Evolutionary conservation across 2,888 invertebrate species (phyloP).

Genomic region (Blastobasis lacticolella): DNA sequence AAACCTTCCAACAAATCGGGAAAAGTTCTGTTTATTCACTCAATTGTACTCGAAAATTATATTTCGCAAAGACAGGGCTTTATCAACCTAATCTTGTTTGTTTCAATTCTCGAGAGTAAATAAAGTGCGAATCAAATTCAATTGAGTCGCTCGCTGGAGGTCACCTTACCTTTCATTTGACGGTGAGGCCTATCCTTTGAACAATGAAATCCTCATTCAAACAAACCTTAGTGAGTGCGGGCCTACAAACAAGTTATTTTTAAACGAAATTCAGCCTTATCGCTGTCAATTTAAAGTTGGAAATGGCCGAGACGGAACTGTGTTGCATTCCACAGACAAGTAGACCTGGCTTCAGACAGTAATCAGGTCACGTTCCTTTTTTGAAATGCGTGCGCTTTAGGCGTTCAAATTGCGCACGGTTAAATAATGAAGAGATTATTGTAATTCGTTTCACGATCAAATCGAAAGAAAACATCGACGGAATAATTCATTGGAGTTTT

Average conservation of each 20-base stretch:
- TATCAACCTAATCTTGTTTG: no score
- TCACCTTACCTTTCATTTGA: constrained; percentile 30
- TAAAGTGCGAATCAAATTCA: constrained; percentile 34
- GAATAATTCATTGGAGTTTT: no score
- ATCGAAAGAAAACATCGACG: no score
- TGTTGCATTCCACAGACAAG: constrained; percentile 32
- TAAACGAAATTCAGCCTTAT: no score
- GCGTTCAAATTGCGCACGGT: constrained; percentile 11
- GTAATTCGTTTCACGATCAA: no score
- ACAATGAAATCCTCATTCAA: constrained; percentile 49
- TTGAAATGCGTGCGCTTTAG: constrained; percentile 49
- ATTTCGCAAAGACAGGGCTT: no score
- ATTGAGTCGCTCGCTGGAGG: constrained; percentile 35
- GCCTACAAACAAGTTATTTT: no score
- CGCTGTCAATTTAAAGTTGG: neutral
- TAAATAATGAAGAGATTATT: neutral
- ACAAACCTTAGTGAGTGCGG: no score
- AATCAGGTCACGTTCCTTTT: constrained; percentile 72
- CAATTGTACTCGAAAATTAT: no score
- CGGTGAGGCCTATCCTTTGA: constrained; percentile 37
- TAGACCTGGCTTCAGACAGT: constrained; percentile 63
- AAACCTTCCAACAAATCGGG: no score
- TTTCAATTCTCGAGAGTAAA: neutral
- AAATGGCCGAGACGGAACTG: neutral
- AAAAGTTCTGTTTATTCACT: no score